Percentiles rank a stretch among this genome's conserved stretches.
Evolutionary conservation across 2,888 invertebrate species (phyloP).

Genomic region (Eledone cirrhosa): DNA sequence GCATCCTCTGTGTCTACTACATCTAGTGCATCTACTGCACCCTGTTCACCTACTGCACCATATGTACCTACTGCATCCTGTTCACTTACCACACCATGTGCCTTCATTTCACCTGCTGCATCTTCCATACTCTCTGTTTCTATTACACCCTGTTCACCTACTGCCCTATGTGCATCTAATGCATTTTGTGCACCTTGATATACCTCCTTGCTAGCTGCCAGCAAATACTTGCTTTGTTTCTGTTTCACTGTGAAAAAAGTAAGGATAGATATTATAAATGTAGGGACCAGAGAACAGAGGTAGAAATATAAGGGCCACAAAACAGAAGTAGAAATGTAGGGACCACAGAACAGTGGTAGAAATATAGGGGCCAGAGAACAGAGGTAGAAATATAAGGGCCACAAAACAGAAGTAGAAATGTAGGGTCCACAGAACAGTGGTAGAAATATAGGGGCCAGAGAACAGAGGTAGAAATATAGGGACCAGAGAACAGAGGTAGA

Average conservation of each 20-base stretch:
- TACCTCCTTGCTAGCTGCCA: constrained; percentile 65
- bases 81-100: not conserved
- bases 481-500: no score
- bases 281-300: no score
- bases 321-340: not conserved
- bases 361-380: no score
- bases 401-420: not conserved
- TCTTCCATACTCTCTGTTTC: not conserved
- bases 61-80: not conserved
- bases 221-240: constrained; percentile 58
- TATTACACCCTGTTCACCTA: not conserved
- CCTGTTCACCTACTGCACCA: not conserved
- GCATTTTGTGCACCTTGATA: constrained; percentile 51
- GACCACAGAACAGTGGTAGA: not conserved
- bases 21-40: not conserved
- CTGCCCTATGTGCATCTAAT: not conserved
- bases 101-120: not conserved
- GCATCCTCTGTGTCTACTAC: constrained; percentile 5
- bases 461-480: no score
- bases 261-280: not conserved
- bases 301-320: no score
- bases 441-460: no score
- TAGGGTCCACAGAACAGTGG: not conserved
- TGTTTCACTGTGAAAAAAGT: constrained; percentile 50
- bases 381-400: no score